Conservation (phyloP, 2,113 vertebrate species). For the Clarias batrachus region DNA sequence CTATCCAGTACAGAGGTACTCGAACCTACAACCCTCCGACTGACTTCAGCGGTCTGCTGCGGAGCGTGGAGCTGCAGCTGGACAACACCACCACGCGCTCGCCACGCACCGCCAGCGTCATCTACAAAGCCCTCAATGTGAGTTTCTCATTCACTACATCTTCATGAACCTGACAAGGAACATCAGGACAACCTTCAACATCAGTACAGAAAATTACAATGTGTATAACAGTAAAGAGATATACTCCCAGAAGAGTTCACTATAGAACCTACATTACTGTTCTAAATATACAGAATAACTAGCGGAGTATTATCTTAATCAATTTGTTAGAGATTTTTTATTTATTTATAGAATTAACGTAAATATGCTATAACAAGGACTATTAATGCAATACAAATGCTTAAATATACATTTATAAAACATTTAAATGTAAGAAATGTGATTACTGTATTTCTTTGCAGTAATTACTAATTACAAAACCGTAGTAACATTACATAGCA, state of each 20-base stretch:
- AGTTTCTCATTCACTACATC: conserved; percentile 28
- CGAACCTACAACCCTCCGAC: conserved; percentile 96
- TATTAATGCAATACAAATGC: no score
- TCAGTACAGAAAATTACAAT: no score
- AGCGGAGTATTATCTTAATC: background rate
- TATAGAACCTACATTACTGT: background rate
- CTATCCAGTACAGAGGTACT: conserved; percentile 94
- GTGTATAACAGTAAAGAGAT: no score
- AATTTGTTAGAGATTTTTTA: background rate
- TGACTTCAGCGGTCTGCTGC: conserved; percentile 91
- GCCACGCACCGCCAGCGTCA: conserved; percentile 88
- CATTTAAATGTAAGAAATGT: background rate
- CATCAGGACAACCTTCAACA: background rate
- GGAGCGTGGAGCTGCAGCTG: conserved; percentile 87
- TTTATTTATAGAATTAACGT: no score
- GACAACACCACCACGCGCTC: conserved; percentile 96
- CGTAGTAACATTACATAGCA: background rate
- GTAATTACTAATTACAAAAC: background rate
- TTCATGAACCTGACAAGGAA: background rate
- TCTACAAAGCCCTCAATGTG: conserved; percentile 94
- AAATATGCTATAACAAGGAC: no score
- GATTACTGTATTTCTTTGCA: background rate
- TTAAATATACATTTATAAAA: background rate
- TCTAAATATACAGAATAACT: background rate
- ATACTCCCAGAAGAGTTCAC: background rate